A percentile compares a stretch with the other conserved stretches of the same genome.
Evolutionary conservation across 2,113 vertebrate genomes (phyloP).

Genomic region (Mesembrinibis cayennensis): DNA sequence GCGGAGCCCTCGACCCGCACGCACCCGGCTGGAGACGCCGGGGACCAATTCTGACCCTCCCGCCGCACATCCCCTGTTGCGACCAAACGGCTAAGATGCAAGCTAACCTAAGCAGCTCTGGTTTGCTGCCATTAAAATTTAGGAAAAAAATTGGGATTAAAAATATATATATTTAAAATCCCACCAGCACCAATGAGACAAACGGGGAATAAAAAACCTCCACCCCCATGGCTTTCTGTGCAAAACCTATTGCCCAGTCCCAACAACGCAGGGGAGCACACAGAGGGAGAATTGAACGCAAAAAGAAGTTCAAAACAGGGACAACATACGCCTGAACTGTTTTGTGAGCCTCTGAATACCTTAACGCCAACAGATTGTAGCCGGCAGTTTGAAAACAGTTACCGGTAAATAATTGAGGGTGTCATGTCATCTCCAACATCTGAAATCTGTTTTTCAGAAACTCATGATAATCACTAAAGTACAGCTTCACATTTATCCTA

Average conservation of each 20-base stretch:
- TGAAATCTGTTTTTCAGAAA: slow-evolving; percentile 14
- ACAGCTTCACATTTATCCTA: neutral
- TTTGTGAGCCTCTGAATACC: neutral
- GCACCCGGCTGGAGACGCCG: neutral
- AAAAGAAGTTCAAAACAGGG: neutral
- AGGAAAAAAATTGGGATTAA: no score
- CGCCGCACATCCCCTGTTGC: neutral
- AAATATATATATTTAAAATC: neutral
- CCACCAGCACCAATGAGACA: neutral
- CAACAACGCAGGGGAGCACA: no score
- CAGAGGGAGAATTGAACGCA: no score
- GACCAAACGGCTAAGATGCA: neutral
- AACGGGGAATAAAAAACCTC: neutral
- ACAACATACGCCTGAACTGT: accelerated
- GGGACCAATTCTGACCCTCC: neutral
- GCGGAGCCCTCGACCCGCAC: neutral
- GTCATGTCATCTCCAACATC: neutral
- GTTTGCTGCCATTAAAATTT: neutral
- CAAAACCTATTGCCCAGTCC: neutral
- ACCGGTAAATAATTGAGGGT: slow-evolving; percentile 59
- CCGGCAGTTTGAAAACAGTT: neutral
- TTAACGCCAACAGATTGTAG: neutral
- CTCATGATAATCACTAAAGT: slow-evolving; percentile 3
- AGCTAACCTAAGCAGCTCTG: neutral
- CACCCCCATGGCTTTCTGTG: neutral